phyloP scores from a whole-genome alignment of 37 sponge, comb jelly and placozoan genomes.

The Lycopodina hypogea region DNA sequence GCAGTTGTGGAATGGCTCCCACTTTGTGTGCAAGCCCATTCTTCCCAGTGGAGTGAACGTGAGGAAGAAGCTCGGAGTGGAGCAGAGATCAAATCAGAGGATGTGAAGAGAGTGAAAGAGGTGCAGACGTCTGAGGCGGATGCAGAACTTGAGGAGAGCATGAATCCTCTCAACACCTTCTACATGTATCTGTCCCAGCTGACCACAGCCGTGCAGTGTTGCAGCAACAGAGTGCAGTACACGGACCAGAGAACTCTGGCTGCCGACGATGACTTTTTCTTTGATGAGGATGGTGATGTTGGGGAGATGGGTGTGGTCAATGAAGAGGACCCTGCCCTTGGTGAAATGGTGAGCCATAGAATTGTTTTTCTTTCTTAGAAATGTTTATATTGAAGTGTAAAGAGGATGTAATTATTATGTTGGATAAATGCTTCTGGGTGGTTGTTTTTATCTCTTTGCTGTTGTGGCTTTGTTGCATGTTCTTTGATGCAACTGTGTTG shows the following conservation, averaged over 20 bases:
- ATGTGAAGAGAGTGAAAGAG: background rate
- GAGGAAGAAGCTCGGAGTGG: background rate
- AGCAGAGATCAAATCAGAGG: background rate
- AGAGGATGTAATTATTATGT: no score
- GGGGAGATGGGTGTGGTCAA: slow-evolving; percentile 8
- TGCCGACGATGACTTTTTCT: slow-evolving; percentile 34
- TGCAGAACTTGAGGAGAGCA: background rate
- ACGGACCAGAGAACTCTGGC: slow-evolving; percentile 45
- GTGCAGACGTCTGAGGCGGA: background rate
- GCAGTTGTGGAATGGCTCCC: slow-evolving; percentile 66
- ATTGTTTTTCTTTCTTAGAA: background rate
- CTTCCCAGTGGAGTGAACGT: background rate
- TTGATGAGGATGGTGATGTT: slow-evolving; percentile 21
- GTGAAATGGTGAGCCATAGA: slow-evolving; percentile 35
- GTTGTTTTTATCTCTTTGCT: no score
- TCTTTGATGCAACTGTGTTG: no score
- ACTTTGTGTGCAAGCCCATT: background rate
- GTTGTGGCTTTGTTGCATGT: no score
- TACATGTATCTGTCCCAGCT: slow-evolving; percentile 48
- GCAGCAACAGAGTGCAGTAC: slow-evolving; percentile 26
- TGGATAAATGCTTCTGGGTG: no score
- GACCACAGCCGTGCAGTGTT: slow-evolving; percentile 44
- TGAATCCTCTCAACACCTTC: slow-evolving; percentile 25
- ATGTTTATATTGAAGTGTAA: background rate
- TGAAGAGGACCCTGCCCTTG: slow-evolving; percentile 39